These are phyloP conservation scores for Tadarida brasiliensis DNA, from an alignment of 2,797 vertebrate genomes.

Conservation along the genomic window DNA sequence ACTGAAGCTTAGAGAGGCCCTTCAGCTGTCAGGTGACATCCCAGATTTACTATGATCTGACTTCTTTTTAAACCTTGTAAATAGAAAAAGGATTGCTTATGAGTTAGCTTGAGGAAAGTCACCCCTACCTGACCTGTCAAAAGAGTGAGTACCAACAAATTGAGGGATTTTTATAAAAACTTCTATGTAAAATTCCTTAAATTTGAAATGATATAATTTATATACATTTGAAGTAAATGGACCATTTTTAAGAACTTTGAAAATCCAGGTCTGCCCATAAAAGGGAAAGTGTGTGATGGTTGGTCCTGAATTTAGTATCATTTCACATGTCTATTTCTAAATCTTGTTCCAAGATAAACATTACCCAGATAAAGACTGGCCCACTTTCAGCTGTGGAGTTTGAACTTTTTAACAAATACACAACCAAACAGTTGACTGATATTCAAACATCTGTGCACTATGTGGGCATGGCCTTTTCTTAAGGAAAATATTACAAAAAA, in stretches of 20 bases:
- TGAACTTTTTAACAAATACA: slow-evolving; percentile 22
- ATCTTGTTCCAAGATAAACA: slow-evolving; percentile 44
- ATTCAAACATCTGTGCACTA: not conserved
- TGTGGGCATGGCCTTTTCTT: not conserved
- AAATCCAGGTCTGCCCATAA: not conserved
- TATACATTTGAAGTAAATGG: slow-evolving; percentile 6
- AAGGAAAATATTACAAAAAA: not conserved
- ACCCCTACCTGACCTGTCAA: not conserved
- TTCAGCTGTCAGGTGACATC: not conserved
- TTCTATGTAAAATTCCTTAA: not conserved
- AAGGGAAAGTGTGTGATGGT: not conserved
- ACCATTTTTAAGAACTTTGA: slow-evolving; percentile 34
- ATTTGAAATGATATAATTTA: slow-evolving; percentile 18
- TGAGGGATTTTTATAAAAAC: slow-evolving; percentile 15
- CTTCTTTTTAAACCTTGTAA: slow-evolving; percentile 8
- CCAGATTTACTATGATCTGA: not conserved
- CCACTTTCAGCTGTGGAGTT: not conserved
- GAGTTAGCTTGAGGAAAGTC: not conserved
- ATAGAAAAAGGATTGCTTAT: not conserved
- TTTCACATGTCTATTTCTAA: slow-evolving; percentile 35
- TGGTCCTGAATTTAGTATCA: not conserved
- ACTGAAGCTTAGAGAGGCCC: not conserved
- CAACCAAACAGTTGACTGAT: not conserved
- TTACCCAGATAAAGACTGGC: slow-evolving; percentile 17
- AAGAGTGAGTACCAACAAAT: slow-evolving; percentile 31